phyloP scores from a whole-genome alignment of 1,140 invertebrate genomes.

The Megalonaias nervosa region DNA sequence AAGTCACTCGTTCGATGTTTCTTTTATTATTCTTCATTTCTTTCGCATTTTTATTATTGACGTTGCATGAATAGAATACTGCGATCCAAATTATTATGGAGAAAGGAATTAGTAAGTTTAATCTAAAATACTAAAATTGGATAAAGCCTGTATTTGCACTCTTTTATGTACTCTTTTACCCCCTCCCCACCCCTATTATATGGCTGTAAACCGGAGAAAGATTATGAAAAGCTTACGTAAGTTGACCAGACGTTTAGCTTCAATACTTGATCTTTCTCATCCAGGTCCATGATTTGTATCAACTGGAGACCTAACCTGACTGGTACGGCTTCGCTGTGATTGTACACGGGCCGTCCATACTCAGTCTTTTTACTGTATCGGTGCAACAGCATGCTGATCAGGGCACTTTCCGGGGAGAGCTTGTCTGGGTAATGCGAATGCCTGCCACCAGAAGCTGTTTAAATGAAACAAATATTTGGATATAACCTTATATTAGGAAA shows the following conservation, averaged over 20 bases:
- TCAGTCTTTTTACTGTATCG: constrained; percentile 50
- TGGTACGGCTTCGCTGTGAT: constrained; percentile 60
- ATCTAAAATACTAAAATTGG: too few relatives aligned
- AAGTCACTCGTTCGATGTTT: too few relatives aligned
- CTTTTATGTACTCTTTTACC: too few relatives aligned
- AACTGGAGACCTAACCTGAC: constrained; percentile 64
- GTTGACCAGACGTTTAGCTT: constrained; percentile 65
- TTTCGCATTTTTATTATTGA: too few relatives aligned
- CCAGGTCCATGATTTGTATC: constrained; percentile 69
- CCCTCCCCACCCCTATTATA: too few relatives aligned
- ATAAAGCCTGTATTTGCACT: too few relatives aligned
- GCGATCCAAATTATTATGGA: too few relatives aligned
- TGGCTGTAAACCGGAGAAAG: background rate
- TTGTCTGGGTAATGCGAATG: constrained; percentile 1
- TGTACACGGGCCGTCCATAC: constrained; percentile 62
- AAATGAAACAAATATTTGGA: too few relatives aligned
- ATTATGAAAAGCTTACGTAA: constrained; percentile 60
- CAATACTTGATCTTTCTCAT: constrained; percentile 67
- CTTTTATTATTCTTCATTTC: too few relatives aligned
- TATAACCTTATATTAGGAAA: too few relatives aligned
- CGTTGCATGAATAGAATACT: too few relatives aligned
- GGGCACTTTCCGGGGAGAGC: constrained; percentile 19
- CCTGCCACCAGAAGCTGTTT: constrained; percentile 16
- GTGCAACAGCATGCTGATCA: constrained; percentile 22
- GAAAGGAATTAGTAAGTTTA: too few relatives aligned